phyloP scores from a whole-genome alignment of 2,888 invertebrate genomes.

The Nematopogon swammerdamellus region DNA sequence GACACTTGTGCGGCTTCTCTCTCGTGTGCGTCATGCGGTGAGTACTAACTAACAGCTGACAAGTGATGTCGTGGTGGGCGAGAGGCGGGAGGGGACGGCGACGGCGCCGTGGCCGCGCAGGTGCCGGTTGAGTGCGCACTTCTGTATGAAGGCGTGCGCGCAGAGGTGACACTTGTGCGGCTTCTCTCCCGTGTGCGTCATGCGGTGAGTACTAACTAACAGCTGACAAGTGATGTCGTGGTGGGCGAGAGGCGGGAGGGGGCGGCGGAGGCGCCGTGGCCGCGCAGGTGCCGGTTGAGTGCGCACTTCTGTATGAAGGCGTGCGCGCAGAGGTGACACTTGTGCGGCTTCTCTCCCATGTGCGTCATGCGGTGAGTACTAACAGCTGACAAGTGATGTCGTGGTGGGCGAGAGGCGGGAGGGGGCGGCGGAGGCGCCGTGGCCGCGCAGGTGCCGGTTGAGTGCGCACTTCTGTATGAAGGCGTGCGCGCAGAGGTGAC shows the following conservation, averaged over 20 bases:
- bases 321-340: slow-evolving; percentile 34
- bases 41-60: no score
- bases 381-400: no score
- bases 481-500: slow-evolving; percentile 32
- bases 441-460: slow-evolving; percentile 43
- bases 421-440: slow-evolving; percentile 11
- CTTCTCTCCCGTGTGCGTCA: slow-evolving; percentile 89
- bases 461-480: slow-evolving; percentile 42
- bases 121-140: slow-evolving; percentile 90
- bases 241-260: no score
- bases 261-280: slow-evolving; percentile 19
- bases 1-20: slow-evolving; percentile 89
- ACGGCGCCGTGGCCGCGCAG: slow-evolving; percentile 80
- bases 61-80: no score
- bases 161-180: slow-evolving; percentile 88
- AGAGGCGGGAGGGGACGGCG: no score
- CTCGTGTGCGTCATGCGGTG: slow-evolving; percentile 89
- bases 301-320: slow-evolving; percentile 42
- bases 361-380: slow-evolving; percentile 41
- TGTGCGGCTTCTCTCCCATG: slow-evolving; percentile 41
- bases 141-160: slow-evolving; percentile 87
- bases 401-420: background rate
- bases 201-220: slow-evolving; percentile 87
- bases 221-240: no score
- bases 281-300: slow-evolving; percentile 41